Base-by-base conservation (phyloP, 2,113 vertebrate genomes). In the Sinocyclocheilus anophthalmus region DNA sequence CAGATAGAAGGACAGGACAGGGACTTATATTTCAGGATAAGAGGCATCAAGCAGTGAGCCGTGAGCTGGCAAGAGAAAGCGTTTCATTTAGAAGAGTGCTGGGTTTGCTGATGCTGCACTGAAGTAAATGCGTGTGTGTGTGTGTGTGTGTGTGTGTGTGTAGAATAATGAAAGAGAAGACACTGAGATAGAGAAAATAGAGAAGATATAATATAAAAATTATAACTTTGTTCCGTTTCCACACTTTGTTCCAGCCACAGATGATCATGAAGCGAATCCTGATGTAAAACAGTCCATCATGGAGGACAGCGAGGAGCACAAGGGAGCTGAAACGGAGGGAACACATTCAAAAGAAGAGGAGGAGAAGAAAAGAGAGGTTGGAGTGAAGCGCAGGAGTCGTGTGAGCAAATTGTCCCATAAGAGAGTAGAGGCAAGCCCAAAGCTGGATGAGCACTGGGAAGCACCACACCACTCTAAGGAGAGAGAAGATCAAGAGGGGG, bases 381-480 rank as follows among this genome's bases (percentile, higher is more conserved):
- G n/a, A 14, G 86, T 95, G 87, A 95, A 95, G 89, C 92, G 33
- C 4, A 95, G 95, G 96, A 95, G 93, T 91, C 95, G 93, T 88
- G 94, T 95, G 93, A 94, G 94, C 59, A 94, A 95, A 87, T 87
- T 95, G 88, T 95, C 93, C 88, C 67, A 89, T 83, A 92, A 83
- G 85, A 92, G 90, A 73, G 86, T 86, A 86, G 3, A 89, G 70
- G 6, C 30, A 48, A 89, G 48, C 55, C n/a, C 33, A n/a, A 53
- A 45, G 77, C 18, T 78, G 59, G 69, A 42, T 22, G 72, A 69
- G 26, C 45, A 30, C 92, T 53, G 77, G 79, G 90, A 89, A 53
- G 85, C 75, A 12, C 92, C 94, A 26, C 96, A 94, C 6, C 93
- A 96, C 81, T 96, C 96, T 0, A 95, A 93, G 85, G 97, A 97